Base-by-base conservation (phyloP, 2,113 vertebrate genomes). In the Cyanoliseus patagonus region DNA sequence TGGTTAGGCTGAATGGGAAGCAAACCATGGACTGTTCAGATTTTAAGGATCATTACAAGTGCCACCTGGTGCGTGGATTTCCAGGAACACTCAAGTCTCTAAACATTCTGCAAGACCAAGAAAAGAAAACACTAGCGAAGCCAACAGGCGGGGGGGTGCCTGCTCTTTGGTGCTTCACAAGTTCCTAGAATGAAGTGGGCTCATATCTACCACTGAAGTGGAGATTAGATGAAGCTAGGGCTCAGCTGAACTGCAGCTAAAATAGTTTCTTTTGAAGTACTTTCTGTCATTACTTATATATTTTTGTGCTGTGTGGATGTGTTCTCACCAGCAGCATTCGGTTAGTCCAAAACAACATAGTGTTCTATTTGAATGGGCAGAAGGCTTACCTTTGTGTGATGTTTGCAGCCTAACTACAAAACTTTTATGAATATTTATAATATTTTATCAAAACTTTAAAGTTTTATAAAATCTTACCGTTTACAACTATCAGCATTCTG, bases 181-280 rank as follows among this genome's bases (percentile, higher is more conserved):
- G 39, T 92, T 84, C 52, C 83, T 87, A 44, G 66, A 89, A 84
- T 57, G 35, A 94, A 91, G 24, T 39, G 20, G 55, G 53, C 19
- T 95, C 11, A 2, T 85, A 95, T 91, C 77, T 89, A 5, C 39
- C 18, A 27, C 66, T 87, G 61, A 84, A 92, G 66, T 75, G 84
- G 24, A 57, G 52, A 95, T 95, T 95, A 92, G 30, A n/a, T 76
- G 77, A 83, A 83, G 37, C 46, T 39, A 42, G 86, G 37, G 55
- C 33, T 79, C 30, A 27, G 35, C 47, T 66, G 51, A 81, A 79
- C 27, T 81, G 30, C 16, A 82, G 39, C 91, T 95, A 76, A 92
- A 92, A 91, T 72, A 87, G 77, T 84, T 89, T 61, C 51, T 89
- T 61, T 75, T 86, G 17, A 94, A 94, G 73, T 82, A 46, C n/a